Base-by-base conservation (phyloP, 1,140 invertebrate genomes). In the Temnothorax longispinosus region DNA sequence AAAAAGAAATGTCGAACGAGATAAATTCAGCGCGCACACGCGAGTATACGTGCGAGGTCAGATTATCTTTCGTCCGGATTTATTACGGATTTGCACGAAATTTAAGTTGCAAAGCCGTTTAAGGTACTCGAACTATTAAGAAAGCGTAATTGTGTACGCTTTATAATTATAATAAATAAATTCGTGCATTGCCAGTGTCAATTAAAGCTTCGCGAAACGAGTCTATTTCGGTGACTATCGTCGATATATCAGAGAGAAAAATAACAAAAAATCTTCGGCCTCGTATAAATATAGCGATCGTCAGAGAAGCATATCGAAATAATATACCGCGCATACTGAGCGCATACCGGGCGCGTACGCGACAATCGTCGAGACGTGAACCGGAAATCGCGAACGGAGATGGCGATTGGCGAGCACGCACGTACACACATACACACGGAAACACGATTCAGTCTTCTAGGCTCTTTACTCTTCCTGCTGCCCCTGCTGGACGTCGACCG, bases 391-490 rank as follows among this genome's bases (percentile, higher is more conserved):
- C 69, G 85, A 85, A 27, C 41, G 6, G 65, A 69, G 60, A 87
- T 62, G 41, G 27, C 27, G 27, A 27, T 27, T 41, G 47, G 27
- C 86, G 85, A 69, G 56, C 80, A 87, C 86, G 38, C 65, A 69
- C 41, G 65, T 27, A 50, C 65, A 50, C 65, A 50, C 62, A 80
- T 27, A 32, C 50, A 85, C 74, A 86, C 89, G 58, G 64, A 89
- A 84, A 85, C 72, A 41, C 89, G 87, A 88, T 75, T 65, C 60
- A 64, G 90, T 86, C 77, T 88, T 88, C 81, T 89, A 92, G 75
- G 72, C 80, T 93, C 84, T 90, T 92, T 92, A 92, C 93, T 94
- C 92, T 93, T 93, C 90, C 88, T 93, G 92, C 60, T 91, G 87
- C 93, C 92, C 90, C 88, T 93, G 92, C 60, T 91, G 87, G 7